Evolutionary conservation across 2,797 vertebrate species (phyloP), one percentile per base, ranked within the genome.

Genomic region (Aphelocoma californica): DNA sequence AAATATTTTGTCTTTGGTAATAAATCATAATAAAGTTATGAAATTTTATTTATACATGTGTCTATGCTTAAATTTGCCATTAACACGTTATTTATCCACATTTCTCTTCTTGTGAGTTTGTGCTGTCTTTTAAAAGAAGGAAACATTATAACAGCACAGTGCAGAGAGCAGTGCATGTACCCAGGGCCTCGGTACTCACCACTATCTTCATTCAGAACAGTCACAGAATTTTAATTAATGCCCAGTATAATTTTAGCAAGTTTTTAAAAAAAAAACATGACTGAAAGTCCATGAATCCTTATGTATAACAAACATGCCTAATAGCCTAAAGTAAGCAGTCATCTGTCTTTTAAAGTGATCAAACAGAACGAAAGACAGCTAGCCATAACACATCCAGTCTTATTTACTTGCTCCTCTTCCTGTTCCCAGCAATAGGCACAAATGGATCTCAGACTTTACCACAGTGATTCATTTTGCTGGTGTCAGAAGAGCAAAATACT

Each of bases 321-420:
- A 70, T 14, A 81, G 81, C 36, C 62, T 87, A 70, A 93, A 90
- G 71, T 86, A 94, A 88, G 73, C 83, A 88, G 70, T 32, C 66
- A 65, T 88, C 32, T 62, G 29, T 90, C 83, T 86, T 70, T 79
- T 81, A 42, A 90, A 88, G 92, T 36, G 71, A 93, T 88, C 66
- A 96, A 88, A 88, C 14, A 48, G 75, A 73, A 56, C 0, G 0
- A 81, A 95, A 86, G 94, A 72, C 92, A 95, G 77, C 77, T 92
- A 95, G 86, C 81, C 94, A 88, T 94, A 94, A 92, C 90, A 93
- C 18, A 94, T 42, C 42, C 58, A 81, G 47, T 28, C 70, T 73
- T 81, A 93, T 86, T 95, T 96, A 97, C 58, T 77, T 45, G 20
- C 56, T 90, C 23, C 40, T 62, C 74, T 90, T 94, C 92, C 90